These are phyloP conservation scores for Gasteruption jaculator DNA, from an alignment of 2,888 invertebrate genomes.

Conservation along the genomic window DNA sequence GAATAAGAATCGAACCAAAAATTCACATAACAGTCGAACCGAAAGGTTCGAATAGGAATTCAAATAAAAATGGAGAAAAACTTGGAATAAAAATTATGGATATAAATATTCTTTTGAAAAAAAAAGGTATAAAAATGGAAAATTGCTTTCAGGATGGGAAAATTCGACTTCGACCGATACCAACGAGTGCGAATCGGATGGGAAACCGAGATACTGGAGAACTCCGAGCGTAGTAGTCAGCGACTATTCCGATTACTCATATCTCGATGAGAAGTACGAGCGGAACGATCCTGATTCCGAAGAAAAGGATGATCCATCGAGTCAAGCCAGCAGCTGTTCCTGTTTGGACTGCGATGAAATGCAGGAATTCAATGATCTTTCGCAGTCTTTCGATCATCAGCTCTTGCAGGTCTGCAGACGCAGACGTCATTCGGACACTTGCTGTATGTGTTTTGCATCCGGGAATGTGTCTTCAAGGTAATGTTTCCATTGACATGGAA, in stretches of 20 bases:
- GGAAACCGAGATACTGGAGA: conserved; percentile 60
- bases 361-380: conserved; percentile 31
- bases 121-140: neutral
- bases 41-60: no score
- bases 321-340: conserved; percentile 45
- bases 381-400: conserved; percentile 27
- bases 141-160: conserved; percentile 36
- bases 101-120: neutral
- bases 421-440: conserved; percentile 45
- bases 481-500: no score
- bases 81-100: neutral
- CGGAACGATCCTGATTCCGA: conserved; percentile 43
- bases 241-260: conserved; percentile 74
- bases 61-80: neutral
- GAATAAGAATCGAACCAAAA: no score
- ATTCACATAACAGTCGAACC: no score
- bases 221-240: conserved; percentile 85
- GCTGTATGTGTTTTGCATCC: conserved; percentile 37
- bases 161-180: conserved; percentile 32
- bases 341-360: conserved; percentile 45
- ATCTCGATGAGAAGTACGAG: conserved; percentile 43
- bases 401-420: conserved; percentile 37
- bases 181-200: conserved; percentile 39
- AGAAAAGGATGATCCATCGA: conserved; percentile 36
- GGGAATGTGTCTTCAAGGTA: conserved; percentile 19